Evolutionary conservation across 2,888 invertebrate species (phyloP).

Genomic region (Thera obeliscata): DNA sequence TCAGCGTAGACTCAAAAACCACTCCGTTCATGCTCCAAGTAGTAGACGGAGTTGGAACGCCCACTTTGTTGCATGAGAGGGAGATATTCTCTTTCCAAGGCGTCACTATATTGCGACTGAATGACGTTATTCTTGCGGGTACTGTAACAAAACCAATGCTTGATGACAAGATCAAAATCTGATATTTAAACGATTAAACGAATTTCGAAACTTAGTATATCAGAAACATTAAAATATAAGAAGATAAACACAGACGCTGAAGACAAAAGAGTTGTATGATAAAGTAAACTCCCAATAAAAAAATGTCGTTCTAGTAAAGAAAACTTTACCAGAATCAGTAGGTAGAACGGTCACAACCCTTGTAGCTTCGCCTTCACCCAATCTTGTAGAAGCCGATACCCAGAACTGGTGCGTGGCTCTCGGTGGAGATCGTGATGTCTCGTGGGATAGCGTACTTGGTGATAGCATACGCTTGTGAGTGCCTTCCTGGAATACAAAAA

Average conservation of each 20-base stretch:
- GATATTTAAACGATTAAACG: background rate
- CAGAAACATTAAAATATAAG: too few species aligned
- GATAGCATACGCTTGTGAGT: slow-evolving; percentile 90
- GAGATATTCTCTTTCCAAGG: slow-evolving; percentile 95
- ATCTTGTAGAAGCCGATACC: slow-evolving; percentile 89
- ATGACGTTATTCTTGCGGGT: slow-evolving; percentile 95
- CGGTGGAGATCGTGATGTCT: slow-evolving; percentile 88
- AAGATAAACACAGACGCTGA: background rate
- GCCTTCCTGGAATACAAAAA: slow-evolving; percentile 82
- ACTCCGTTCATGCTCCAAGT: slow-evolving; percentile 92
- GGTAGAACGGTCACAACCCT: slow-evolving; percentile 90
- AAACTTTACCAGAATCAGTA: slow-evolving; percentile 84
- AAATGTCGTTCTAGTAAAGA: background rate
- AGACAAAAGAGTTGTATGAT: background rate
- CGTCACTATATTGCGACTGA: slow-evolving; percentile 90
- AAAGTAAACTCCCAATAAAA: background rate
- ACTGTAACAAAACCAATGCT: slow-evolving; percentile 71
- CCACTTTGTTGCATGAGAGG: slow-evolving; percentile 93
- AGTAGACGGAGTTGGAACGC: slow-evolving; percentile 90
- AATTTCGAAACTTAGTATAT: too few species aligned
- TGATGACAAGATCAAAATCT: background rate
- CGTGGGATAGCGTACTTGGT: slow-evolving; percentile 88
- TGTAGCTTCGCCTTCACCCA: slow-evolving; percentile 93
- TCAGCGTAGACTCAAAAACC: slow-evolving; percentile 88
- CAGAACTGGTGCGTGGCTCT: slow-evolving; percentile 90